These are phyloP conservation scores for Drosophila kanekoi DNA, from an alignment of 2,888 invertebrate genomes.

Conservation along the genomic window DNA sequence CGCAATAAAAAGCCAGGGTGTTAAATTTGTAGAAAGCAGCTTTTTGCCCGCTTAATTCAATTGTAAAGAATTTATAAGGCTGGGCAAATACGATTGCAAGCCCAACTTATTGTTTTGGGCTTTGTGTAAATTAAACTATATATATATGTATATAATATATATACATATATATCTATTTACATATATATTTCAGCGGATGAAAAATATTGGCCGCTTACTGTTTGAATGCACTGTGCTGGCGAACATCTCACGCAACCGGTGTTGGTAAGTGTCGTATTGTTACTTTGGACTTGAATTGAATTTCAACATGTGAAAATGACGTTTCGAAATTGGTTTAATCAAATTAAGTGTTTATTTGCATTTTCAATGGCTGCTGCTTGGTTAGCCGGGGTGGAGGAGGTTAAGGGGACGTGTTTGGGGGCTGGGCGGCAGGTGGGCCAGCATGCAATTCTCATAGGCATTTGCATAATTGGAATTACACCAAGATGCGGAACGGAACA, in stretches of 20 bases:
- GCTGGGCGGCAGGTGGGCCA: slow-evolving; percentile 3
- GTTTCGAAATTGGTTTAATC: slow-evolving; percentile 64
- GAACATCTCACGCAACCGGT: slow-evolving; percentile 29
- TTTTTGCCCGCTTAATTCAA: neutral
- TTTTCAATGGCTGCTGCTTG: slow-evolving; percentile 18
- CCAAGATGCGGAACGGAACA: slow-evolving; percentile 29
- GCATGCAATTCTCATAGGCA: slow-evolving; percentile 37
- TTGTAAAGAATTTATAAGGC: neutral
- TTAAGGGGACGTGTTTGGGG: neutral
- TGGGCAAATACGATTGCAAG: neutral
- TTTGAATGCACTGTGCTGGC: slow-evolving; percentile 28
- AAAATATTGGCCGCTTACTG: slow-evolving; percentile 14
- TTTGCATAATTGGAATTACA: slow-evolving; percentile 52
- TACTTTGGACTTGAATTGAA: slow-evolving; percentile 67
- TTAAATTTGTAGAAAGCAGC: too few species aligned
- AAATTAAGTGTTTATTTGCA: slow-evolving; percentile 60
- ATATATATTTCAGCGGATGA: too few species aligned
- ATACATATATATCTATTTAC: too few species aligned
- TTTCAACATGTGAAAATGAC: slow-evolving; percentile 63
- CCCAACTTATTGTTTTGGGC: too few species aligned
- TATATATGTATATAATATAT: too few species aligned
- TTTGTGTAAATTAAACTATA: too few species aligned
- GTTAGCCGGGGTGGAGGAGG: neutral
- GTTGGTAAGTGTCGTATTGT: slow-evolving; percentile 53
- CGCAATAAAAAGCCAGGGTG: too few species aligned